Evolutionary conservation across 2,888 invertebrate genomes (phyloP).

Genomic region (Pheosia gnoma): DNA sequence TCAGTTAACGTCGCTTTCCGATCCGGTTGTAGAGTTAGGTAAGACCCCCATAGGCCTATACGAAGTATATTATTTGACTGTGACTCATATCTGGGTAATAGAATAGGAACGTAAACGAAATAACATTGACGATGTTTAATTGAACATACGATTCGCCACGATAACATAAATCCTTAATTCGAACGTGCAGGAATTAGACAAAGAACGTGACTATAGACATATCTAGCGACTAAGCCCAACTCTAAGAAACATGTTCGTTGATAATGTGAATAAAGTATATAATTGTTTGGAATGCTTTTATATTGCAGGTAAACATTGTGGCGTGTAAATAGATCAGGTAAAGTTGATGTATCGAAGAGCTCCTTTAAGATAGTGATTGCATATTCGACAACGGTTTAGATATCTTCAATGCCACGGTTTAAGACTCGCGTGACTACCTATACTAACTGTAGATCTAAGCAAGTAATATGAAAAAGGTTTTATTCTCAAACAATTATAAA

Average conservation of each 20-base stretch:
- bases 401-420: too few species aligned
- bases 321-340: not conserved
- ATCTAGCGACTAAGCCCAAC: not conserved
- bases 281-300: slow-evolving; percentile 1
- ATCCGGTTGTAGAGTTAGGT: too few species aligned
- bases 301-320: not conserved
- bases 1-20: too few species aligned
- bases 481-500: too few species aligned
- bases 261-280: not conserved
- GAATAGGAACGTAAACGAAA: not conserved
- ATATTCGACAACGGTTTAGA: too few species aligned
- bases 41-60: too few species aligned
- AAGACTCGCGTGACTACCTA: too few species aligned
- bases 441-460: too few species aligned
- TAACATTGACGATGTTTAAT: not conserved
- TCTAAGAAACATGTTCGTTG: slow-evolving; percentile 6
- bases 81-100: too few species aligned
- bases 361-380: not conserved
- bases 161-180: not conserved
- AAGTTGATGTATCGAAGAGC: not conserved
- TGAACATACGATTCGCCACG: not conserved
- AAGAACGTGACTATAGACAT: not conserved
- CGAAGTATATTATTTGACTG: too few species aligned
- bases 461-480: too few species aligned
- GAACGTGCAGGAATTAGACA: not conserved